Evolutionary conservation across 2,113 vertebrate species (phyloP).

Genomic region (Ptilonorhynchus violaceus): DNA sequence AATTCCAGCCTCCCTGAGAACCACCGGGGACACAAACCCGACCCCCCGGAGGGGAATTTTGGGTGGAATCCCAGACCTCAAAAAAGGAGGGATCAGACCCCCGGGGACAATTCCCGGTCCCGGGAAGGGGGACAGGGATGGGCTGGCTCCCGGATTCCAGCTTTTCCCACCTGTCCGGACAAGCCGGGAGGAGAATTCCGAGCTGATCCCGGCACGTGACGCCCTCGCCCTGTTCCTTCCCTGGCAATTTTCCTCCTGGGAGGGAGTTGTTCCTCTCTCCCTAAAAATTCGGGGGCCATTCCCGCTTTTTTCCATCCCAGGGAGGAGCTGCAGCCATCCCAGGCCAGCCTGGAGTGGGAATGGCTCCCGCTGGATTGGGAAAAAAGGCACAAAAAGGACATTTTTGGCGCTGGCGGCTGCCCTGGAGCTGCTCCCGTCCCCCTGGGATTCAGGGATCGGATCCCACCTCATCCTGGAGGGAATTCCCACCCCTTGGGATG

Average conservation of each 20-base stretch:
- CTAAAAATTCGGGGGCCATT: neutral
- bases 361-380: neutral
- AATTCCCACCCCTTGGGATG: too few relatives aligned
- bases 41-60: too few relatives aligned
- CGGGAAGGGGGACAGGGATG: neutral
- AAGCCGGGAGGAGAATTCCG: neutral
- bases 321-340: neutral
- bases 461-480: neutral
- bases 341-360: neutral
- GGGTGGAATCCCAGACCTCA: neutral
- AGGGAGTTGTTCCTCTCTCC: neutral
- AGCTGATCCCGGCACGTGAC: neutral
- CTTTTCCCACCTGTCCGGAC: neutral
- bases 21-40: neutral
- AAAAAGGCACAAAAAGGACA: neutral
- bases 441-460: neutral
- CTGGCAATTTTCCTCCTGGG: neutral
- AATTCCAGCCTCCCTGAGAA: neutral
- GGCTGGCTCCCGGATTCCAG: neutral
- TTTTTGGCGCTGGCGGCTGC: neutral
- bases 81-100: neutral
- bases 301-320: neutral
- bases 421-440: neutral
- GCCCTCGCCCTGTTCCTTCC: neutral
- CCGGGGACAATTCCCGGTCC: neutral